Evolutionary conservation across 2,113 vertebrate species (phyloP), one percentile per base, ranked within the genome.

Genomic region (Saccopteryx leptura): DNA sequence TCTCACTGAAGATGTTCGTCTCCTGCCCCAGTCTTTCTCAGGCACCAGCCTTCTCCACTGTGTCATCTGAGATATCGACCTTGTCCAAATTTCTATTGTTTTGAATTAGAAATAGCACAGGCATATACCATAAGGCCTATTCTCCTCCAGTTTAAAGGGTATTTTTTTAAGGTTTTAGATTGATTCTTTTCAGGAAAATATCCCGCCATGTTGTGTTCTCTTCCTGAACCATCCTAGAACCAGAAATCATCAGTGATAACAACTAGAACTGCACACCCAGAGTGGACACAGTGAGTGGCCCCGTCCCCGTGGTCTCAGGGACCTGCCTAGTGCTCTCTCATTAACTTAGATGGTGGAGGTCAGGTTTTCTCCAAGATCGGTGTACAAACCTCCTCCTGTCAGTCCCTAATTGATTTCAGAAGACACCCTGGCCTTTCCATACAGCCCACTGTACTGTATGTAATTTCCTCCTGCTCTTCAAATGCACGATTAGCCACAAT

Each of bases 321-420:
- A 14, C 80, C 56, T 7, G 12, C 60, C 13, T 18, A 28, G 7
- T 23, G 23, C 24, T 65, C 23, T 33, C 75, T 65, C 52, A 17
- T 76, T 86, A 68, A 56, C 60, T 71, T 33, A 69, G 31, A 50
- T 39, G 31, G 33, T n/a, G 21, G 80, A 66, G 26, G 39, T 71
- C 28, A 79, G 50, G 58, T 26, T 84, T 93, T 54, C 58, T 75
- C 48, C 18, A 31, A 76, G 31, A 66, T 54, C 61, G 65, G 24
- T 50, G 31, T 13, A 48, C 26, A 58, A 90, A 54, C 17, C 50
- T 17, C 50, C 13, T 69, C 26, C 58, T 90, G 17, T 82, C n/a
- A 54, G 50, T 74, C 66, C 72, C 46, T 39, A 74, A 71, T 79
- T 89, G 74, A 91, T 87, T 92, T 82, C 89, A 52, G 63, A 81